phyloP scores from a whole-genome alignment of 2,888 invertebrate genomes.

The Agrotis puta region DNA sequence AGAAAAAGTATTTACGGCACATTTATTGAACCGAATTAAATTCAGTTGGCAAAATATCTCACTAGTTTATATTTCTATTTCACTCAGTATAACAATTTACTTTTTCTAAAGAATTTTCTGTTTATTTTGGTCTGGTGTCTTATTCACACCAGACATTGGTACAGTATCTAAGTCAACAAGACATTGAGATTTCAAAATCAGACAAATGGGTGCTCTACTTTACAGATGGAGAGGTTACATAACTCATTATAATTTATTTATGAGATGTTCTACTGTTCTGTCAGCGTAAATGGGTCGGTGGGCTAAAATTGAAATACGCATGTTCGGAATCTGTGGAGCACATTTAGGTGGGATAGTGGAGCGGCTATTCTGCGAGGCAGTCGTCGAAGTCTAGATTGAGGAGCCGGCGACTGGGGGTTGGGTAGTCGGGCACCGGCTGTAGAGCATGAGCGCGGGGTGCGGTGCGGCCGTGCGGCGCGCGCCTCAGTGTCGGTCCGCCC shows the following conservation, averaged over 20 bases:
- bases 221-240: slow-evolving; percentile 41
- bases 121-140: slow-evolving; percentile 29
- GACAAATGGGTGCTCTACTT: slow-evolving; percentile 48
- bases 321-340: slow-evolving; percentile 39
- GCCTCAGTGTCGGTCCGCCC: slow-evolving; percentile 89
- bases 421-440: slow-evolving; percentile 52
- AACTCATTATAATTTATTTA: slow-evolving; percentile 48
- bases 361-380: slow-evolving; percentile 61
- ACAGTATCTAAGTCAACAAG: slow-evolving; percentile 24
- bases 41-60: slow-evolving; percentile 48
- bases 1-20: slow-evolving; percentile 46
- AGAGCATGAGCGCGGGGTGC: slow-evolving; percentile 66
- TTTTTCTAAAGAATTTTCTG: not conserved
- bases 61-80: slow-evolving; percentile 46
- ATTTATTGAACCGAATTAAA: slow-evolving; percentile 53
- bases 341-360: slow-evolving; percentile 49
- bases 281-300: slow-evolving; percentile 40
- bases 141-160: slow-evolving; percentile 23
- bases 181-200: slow-evolving; percentile 38
- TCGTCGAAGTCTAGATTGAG: slow-evolving; percentile 79
- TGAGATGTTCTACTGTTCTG: slow-evolving; percentile 33
- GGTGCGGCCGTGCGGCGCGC: slow-evolving; percentile 84
- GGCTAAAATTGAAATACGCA: slow-evolving; percentile 51
- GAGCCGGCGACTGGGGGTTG: slow-evolving; percentile 62
- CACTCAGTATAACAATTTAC: slow-evolving; percentile 19